Evolutionary conservation across 2,888 invertebrate genomes (phyloP), one percentile per base, ranked within the genome.

Genomic region (Hirudinaria manillensis): DNA sequence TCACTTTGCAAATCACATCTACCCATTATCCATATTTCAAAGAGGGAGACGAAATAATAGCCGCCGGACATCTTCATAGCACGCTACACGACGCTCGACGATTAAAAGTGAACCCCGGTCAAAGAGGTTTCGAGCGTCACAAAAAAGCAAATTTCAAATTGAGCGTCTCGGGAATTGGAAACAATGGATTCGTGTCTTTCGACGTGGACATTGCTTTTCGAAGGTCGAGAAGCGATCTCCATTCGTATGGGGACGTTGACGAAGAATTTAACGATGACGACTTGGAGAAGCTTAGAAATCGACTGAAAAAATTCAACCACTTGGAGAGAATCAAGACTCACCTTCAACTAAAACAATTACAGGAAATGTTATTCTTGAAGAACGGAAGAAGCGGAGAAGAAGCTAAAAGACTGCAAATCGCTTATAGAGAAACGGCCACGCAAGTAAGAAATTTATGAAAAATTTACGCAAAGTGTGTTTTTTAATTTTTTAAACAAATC

Each of bases 381-480:
- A 29, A 27, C 7, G 61, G 61, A 61, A 61, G 61, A 61, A 61
- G n/a, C 61, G 61, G 61, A 61, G 61, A 61, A 61, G 61, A 61
- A 19, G 61, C 29, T 4, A 24, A 61, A 29, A 29, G 10, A 29
- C 29, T 61, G 61, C 24, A 61, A 61, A 61, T 61, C 24, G 61
- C 61, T 27, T 29, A 29, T n/a, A 61, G 29, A 29, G 61, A 61
- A 61, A 61, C n/a, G 61, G 61, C 61, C 61, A 19, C 61, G 29
- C 61, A 61, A 61, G 61, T 61, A 27, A 29, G 61, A 61, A 45
- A 10, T 16, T 61, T 19, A 21, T 10, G 61, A 61, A 27, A 27
- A 16, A 16, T 53, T 53, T 53, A 16, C 53, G 6, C 29, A 61
- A 61, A 61, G 13, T 7, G 21, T 27, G 4, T 61, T 61, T 61